These are phyloP conservation scores for Parambassis ranga DNA, from an alignment of 2,797 vertebrate species.

Conservation along the genomic window DNA sequence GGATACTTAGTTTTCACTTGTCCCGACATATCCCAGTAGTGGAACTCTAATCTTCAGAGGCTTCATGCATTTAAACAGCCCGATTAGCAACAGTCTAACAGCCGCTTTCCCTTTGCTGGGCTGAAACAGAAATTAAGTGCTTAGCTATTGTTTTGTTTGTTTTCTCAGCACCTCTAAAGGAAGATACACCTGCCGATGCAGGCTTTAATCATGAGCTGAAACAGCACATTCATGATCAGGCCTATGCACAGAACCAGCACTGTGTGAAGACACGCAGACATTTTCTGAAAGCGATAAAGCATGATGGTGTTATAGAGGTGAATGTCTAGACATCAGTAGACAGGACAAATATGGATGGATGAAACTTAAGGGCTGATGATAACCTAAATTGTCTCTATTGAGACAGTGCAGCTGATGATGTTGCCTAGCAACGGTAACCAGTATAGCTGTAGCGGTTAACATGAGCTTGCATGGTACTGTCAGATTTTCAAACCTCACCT, in stretches of 20 bases:
- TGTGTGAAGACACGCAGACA: constrained; percentile 14
- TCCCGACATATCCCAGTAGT: constrained; percentile 69
- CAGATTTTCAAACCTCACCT: no score
- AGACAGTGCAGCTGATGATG: no score
- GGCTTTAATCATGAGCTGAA: constrained; percentile 51
- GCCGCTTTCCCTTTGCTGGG: constrained; percentile 52
- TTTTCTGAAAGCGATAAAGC: no score
- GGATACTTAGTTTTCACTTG: constrained; percentile 61
- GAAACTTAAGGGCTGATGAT: no score
- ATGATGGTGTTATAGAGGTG: no score
- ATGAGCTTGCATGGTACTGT: no score
- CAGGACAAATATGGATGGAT: no score
- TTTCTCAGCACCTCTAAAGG: constrained; percentile 50
- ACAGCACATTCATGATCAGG: constrained; percentile 21
- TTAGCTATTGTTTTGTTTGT: constrained; percentile 59
- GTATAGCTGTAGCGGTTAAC: no score
- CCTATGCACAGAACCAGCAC: neutral
- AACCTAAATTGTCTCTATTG: no score
- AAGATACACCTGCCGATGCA: constrained; percentile 35
- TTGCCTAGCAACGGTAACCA: no score
- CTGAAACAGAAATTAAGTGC: constrained; percentile 63
- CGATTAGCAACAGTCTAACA: constrained; percentile 59
- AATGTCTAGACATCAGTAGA: no score
- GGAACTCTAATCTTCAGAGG: constrained; percentile 63
- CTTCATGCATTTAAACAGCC: constrained; percentile 69